Evolutionary conservation across 2,888 invertebrate genomes (phyloP).

Genomic region (Sphinx pinastri): DNA sequence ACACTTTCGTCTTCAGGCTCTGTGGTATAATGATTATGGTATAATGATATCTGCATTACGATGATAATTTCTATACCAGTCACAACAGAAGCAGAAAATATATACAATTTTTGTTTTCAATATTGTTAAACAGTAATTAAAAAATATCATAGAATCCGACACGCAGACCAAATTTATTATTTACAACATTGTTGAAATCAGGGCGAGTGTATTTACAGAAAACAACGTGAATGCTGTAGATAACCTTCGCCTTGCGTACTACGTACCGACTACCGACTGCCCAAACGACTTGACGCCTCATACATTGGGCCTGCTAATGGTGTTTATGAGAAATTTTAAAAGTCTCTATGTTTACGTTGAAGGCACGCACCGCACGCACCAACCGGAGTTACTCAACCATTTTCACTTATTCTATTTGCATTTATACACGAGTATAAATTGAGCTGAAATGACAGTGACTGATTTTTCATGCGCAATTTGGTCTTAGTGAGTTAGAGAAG

Average conservation of each 20-base stretch:
- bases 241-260: slow-evolving; percentile 58
- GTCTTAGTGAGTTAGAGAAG: not conserved
- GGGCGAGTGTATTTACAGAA: slow-evolving; percentile 3
- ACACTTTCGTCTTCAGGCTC: too few relatives aligned
- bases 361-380: slow-evolving; percentile 68
- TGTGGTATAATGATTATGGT: too few relatives aligned
- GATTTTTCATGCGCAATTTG: not conserved
- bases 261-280: slow-evolving; percentile 38
- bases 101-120: not conserved
- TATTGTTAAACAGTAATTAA: not conserved
- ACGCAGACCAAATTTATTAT: not conserved
- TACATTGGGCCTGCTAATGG: slow-evolving; percentile 46
- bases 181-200: slow-evolving; percentile 3
- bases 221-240: slow-evolving; percentile 34
- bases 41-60: not conserved
- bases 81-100: not conserved
- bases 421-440: slow-evolving; percentile 26
- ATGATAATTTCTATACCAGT: not conserved
- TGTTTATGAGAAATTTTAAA: slow-evolving; percentile 63
- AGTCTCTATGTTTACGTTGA: slow-evolving; percentile 66
- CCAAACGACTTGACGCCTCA: slow-evolving; percentile 35
- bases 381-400: slow-evolving; percentile 38
- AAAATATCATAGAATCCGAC: not conserved
- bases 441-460: slow-evolving; percentile 12
- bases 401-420: slow-evolving; percentile 39